Evolutionary conservation across 2,888 invertebrate species (phyloP).

Genomic region (Ectemnius cavifrons): DNA sequence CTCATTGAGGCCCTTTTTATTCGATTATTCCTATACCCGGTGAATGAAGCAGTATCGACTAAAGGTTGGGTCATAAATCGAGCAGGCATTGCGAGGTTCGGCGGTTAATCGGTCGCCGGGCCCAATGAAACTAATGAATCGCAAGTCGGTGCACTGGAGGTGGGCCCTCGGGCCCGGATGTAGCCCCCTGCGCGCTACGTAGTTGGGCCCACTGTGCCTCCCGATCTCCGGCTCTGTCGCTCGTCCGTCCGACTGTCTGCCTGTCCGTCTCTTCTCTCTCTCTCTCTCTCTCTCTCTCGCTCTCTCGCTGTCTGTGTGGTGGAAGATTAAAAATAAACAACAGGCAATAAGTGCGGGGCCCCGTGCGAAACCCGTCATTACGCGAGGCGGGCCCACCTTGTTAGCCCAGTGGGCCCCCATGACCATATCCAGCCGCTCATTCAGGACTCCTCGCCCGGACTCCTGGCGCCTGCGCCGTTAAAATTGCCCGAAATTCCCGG

Average conservation of each 20-base stretch:
- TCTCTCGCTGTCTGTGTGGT: constrained; percentile 54
- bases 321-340: constrained; percentile 76
- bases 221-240: constrained; percentile 31
- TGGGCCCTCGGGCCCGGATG: constrained; percentile 73
- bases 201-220: constrained; percentile 46
- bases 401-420: constrained; percentile 74
- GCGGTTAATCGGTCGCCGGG: constrained; percentile 55
- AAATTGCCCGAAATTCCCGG: constrained; percentile 76
- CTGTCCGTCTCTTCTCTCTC: too few species aligned
- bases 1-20: too few species aligned
- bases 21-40: too few species aligned
- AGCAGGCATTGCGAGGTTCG: constrained; percentile 44
- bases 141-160: constrained; percentile 53
- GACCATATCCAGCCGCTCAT: constrained; percentile 70
- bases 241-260: constrained; percentile 38
- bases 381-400: constrained; percentile 78
- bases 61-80: constrained; percentile 45
- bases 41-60: constrained; percentile 33
- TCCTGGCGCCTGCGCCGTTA: constrained; percentile 76
- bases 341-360: constrained; percentile 77
- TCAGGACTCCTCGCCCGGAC: constrained; percentile 67
- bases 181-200: constrained; percentile 61
- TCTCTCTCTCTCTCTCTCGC: too few species aligned
- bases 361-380: constrained; percentile 77
- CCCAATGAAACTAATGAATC: constrained; percentile 70